phyloP scores from a whole-genome alignment of 2,888 invertebrate species.

The Melikaiella ostensackeni region DNA sequence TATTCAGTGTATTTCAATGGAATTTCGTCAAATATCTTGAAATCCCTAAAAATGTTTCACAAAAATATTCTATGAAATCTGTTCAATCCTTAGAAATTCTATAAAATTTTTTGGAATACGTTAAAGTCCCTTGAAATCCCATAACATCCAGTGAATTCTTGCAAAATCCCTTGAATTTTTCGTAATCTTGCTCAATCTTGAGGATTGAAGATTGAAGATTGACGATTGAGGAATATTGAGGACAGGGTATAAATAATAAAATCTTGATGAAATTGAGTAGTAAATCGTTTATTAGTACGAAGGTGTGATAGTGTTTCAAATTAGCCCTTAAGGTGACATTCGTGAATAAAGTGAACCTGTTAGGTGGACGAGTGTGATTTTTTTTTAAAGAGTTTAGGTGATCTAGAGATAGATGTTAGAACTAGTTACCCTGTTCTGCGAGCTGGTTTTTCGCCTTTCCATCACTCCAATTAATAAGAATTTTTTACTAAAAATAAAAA shows the following conservation, averaged over 20 bases:
- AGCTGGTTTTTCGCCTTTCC: conserved; percentile 66
- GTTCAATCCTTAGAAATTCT: too few species aligned
- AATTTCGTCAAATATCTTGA: too few species aligned
- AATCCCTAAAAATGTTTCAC: too few species aligned
- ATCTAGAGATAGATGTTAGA: conserved; percentile 73
- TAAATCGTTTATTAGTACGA: conserved; percentile 75
- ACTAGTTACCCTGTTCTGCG: conserved; percentile 75
- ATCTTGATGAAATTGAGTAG: conserved; percentile 59
- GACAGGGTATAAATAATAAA: conserved; percentile 20
- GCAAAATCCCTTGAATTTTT: too few species aligned
- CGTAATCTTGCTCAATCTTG: too few species aligned
- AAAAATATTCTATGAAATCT: too few species aligned
- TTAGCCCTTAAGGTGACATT: conserved; percentile 62
- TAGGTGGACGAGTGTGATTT: conserved; percentile 41
- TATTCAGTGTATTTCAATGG: too few species aligned
- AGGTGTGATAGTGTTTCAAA: conserved; percentile 71
- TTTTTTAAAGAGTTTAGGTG: conserved; percentile 53
- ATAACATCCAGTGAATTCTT: too few species aligned
- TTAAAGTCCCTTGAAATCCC: too few species aligned
- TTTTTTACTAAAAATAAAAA: background rate
- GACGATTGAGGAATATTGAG: background rate
- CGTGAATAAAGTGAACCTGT: conserved; percentile 58
- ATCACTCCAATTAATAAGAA: conserved; percentile 48
- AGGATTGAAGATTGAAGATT: background rate
- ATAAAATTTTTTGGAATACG: too few species aligned